Conservation (phyloP, 2,797 vertebrate species). For the Psittacula echo region DNA sequence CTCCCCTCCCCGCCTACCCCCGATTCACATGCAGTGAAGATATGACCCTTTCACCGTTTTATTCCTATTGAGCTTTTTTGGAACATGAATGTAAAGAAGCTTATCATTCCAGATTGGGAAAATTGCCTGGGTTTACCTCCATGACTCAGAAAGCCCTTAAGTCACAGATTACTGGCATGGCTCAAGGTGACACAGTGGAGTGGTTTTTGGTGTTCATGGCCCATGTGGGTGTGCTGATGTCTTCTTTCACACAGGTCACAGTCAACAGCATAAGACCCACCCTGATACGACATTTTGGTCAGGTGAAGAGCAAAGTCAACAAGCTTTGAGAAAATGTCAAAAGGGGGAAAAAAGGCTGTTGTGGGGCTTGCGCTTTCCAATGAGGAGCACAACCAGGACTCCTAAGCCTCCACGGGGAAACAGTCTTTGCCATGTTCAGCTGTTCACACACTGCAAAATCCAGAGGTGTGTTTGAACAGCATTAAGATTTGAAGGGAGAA, state of each 20-base stretch:
- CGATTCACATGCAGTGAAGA: background rate
- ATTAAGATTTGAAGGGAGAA: background rate
- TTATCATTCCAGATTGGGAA: background rate
- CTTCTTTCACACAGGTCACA: fast-evolving
- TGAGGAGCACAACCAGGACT: background rate
- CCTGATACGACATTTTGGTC: background rate
- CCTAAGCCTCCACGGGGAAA: background rate
- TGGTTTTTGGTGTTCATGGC: background rate
- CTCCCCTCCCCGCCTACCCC: fast-evolving
- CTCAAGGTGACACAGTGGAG: background rate
- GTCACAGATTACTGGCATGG: background rate
- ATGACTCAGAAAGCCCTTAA: background rate
- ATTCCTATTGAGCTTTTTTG: background rate
- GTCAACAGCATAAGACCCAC: background rate
- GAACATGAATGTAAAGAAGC: background rate
- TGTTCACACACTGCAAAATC: background rate
- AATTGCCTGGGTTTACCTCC: background rate
- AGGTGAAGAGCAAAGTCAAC: background rate
- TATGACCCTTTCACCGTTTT: background rate
- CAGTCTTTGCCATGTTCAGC: background rate
- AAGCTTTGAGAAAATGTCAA: background rate
- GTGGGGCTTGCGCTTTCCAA: background rate
- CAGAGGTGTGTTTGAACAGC: background rate
- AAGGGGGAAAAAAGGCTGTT: too few species aligned
- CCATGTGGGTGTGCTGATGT: fast-evolving